Base-by-base conservation (phyloP, 2,113 vertebrate species). In the Coryphaenoides rupestris region DNA sequence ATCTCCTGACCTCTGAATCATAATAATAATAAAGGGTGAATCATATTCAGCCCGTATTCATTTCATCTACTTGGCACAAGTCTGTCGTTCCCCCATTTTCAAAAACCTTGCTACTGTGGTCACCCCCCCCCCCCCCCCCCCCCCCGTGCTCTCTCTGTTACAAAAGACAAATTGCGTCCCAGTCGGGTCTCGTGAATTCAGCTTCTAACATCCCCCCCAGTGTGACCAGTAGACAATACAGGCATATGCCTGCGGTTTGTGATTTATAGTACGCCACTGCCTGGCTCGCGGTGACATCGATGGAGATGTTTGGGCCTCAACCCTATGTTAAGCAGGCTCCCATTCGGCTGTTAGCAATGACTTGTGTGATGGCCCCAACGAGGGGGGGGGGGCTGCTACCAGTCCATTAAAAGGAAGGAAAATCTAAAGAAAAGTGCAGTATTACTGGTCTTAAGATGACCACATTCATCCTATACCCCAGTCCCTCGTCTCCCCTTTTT, bases 241-340 rank as follows among this genome's bases (percentile, higher is more conserved):
- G 63, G 66, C 21, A 57, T 4, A 47, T 49, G 55, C n/a, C n/a
- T 55, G 50, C 24, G 50, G 45, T 22, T 23, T 14, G 19, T 40
- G 62, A 73, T 78, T 74, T 74, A 72, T 60, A n/a, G n/a, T n/a
- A n/a, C n/a, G n/a, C n/a, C n/a, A 26, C 16, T 26, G 4, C 54
- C n/a, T 21, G 21, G 67, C 72, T 49, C 55, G 9, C 19, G 55
- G 66, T 45, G 16, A 16, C 24, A n/a, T 3, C 24, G 22, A 26
- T 19, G 57, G 16, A n/a, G 57, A 33, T 74, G 67, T 70, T 47
- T 72, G 62, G 19, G 70, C 49, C 15, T 13, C n/a, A 62, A 49
- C 16, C 40, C 46, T 58, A 40, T 16, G 53, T 62, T 58, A 46
- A 13, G 26, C 2, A 7, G 52, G 6, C 12, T 55, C 19, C 21